Base-by-base conservation (phyloP, 2,797 vertebrate genomes). In the Todus mexicanus region DNA sequence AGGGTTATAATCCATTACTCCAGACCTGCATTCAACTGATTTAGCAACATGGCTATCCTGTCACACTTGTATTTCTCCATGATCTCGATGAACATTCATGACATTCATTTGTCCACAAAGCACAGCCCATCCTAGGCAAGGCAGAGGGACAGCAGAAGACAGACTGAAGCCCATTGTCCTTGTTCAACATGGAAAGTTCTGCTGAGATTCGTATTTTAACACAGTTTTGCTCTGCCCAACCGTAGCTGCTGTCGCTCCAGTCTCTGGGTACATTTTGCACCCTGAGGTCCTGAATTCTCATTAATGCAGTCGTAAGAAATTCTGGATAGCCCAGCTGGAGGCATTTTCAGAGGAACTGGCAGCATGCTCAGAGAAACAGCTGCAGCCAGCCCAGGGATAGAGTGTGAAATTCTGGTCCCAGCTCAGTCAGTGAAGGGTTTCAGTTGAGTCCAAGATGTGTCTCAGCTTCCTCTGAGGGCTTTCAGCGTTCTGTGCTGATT, bases 201-300 rank as follows among this genome's bases (percentile, higher is more conserved):
- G n/a, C 53, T 38, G 72, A 73, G 53, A 27, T 16, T 50, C 27
- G 17, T 37, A 21, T 5, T 20, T 25, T 14, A 74, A 20, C 5
- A 5, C 11, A 10, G 15, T 65, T 48, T 43, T 64, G 43, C 63
- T 71, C 71, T 38, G 71, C 60, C 35, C 56, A 65, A 25, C 15
- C 11, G 0, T 40, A 47, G 6, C 1, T 74, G 31, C n/a, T 82
- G 37, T 51, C 3, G 2, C 35, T 86, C 25, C 1, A 0, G 5
- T 70, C 54, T 84, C 83, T 15, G 9, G 27, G 60, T 19, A 50
- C 7, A 23, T 65, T 71, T 77, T 72, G 21, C 57, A 89, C 75
- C 75, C 45, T 1, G 2, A 82, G 57, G 61, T 84, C 27, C 61
- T 54, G 26, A 84, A 69, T 74, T 57, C 38, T 80, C 65, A 83